A percentile compares a stretch with the other conserved stretches of the same genome.
phyloP scores from a whole-genome alignment of 2,888 invertebrate genomes.

The Philereme transversata region DNA sequence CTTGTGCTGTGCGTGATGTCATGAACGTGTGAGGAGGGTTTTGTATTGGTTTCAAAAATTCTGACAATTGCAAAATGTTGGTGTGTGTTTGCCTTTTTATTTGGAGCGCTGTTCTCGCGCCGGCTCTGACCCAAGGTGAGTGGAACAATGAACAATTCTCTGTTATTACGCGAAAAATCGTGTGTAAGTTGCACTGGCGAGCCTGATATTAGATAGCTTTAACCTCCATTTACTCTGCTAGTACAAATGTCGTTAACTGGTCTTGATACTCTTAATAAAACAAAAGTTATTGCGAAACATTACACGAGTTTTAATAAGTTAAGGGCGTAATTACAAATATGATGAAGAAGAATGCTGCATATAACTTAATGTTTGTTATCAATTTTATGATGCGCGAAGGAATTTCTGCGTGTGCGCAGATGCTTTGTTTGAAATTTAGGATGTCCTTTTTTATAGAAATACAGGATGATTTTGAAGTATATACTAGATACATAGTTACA shows the following conservation, averaged over 20 bases:
- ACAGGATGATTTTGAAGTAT: too few species aligned
- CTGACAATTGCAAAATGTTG: conserved; percentile 70
- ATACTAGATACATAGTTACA: too few species aligned
- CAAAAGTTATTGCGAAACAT: conserved; percentile 37
- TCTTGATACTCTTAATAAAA: not conserved
- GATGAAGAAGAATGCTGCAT: conserved; percentile 15
- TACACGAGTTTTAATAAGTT: conserved; percentile 10
- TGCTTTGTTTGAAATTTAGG: too few species aligned
- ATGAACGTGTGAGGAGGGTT: conserved; percentile 65
- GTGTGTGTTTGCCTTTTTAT: conserved; percentile 69
- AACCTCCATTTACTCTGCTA: conserved; percentile 36
- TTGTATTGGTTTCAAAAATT: conserved; percentile 41
- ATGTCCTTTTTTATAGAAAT: too few species aligned
- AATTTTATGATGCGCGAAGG: conserved; percentile 26
- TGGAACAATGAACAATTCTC: conserved; percentile 61
- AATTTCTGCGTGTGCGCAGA: too few species aligned
- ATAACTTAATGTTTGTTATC: conserved; percentile 17
- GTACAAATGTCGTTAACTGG: conserved; percentile 4
- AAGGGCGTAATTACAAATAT: conserved; percentile 24
- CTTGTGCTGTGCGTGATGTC: conserved; percentile 52
- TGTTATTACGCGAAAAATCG: conserved; percentile 43
- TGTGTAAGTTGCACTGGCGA: conserved; percentile 30
- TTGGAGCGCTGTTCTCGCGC: conserved; percentile 73
- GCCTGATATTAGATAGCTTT: conserved; percentile 42
- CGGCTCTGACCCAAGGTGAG: conserved; percentile 77